These are phyloP conservation scores for Mechanitis mazaeus DNA, from an alignment of 2,888 invertebrate genomes.

Conservation along the genomic window DNA sequence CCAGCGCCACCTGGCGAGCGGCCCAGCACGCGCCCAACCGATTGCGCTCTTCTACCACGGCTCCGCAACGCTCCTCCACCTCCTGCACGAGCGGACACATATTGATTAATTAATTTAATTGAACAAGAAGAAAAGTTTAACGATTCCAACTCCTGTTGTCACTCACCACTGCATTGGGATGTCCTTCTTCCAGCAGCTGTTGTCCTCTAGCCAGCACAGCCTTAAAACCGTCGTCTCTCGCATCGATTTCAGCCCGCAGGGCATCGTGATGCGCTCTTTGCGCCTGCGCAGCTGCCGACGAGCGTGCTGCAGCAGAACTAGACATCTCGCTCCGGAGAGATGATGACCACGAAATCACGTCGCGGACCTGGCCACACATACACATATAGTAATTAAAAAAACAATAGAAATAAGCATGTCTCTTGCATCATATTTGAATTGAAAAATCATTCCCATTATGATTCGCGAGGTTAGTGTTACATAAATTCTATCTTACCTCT, in stretches of 20 bases:
- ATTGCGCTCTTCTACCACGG: conserved; percentile 86
- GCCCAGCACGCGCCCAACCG: conserved; percentile 91
- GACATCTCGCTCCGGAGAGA: conserved; percentile 86
- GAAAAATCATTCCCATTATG: background rate
- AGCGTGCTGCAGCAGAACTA: conserved; percentile 86
- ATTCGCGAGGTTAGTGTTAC: background rate
- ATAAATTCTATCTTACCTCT: conserved; percentile 64
- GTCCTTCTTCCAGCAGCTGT: conserved; percentile 89
- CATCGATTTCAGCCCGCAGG: conserved; percentile 79
- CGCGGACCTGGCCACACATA: conserved; percentile 78
- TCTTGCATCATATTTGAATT: too few relatives aligned
- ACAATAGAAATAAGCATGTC: too few relatives aligned
- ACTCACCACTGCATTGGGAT: conserved; percentile 68
- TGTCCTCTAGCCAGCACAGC: conserved; percentile 85
- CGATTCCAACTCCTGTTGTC: background rate
- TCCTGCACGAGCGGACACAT: conserved; percentile 60
- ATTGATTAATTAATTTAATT: background rate
- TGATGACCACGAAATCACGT: conserved; percentile 92
- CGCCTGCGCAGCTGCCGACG: conserved; percentile 87
- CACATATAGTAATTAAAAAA: too few relatives aligned
- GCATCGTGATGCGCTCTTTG: conserved; percentile 81
- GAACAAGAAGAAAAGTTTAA: background rate
- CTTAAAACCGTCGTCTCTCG: conserved; percentile 84
- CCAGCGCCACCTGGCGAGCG: conserved; percentile 89
- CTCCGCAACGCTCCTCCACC: conserved; percentile 86